Conservation (phyloP, 2,888 invertebrate genomes). For the Lagria hirta region DNA sequence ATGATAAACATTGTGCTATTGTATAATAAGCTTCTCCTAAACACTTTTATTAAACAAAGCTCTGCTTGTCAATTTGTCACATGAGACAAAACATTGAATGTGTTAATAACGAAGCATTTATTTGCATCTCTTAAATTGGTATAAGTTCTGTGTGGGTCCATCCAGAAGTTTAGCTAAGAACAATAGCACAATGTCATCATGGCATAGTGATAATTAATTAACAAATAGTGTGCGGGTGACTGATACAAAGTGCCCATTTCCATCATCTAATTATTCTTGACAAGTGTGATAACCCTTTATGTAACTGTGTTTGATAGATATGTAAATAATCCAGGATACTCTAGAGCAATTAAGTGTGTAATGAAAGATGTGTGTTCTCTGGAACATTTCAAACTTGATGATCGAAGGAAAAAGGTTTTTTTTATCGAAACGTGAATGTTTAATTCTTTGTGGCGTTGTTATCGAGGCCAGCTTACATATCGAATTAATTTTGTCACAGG, state of each 20-base stretch:
- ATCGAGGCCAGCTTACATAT: conserved; percentile 38
- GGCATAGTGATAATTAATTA: conserved; percentile 53
- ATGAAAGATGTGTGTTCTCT: no score
- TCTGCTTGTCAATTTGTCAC: no score
- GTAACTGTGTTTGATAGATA: conserved; percentile 52
- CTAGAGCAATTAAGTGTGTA: conserved; percentile 23
- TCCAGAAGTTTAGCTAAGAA: conserved; percentile 39
- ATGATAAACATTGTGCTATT: no score
- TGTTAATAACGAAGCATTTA: no score
- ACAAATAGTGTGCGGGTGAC: conserved; percentile 55
- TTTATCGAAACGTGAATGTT: no score
- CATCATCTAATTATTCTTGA: conserved; percentile 54
- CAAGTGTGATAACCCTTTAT: conserved; percentile 53
- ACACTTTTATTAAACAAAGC: no score
- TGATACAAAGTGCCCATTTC: conserved; percentile 56
- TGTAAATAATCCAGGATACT: conserved; percentile 28
- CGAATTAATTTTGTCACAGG: conserved; percentile 45
- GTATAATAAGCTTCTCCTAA: no score
- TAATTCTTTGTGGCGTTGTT: conserved; percentile 23
- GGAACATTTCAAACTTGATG: conserved; percentile 14
- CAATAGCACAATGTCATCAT: conserved; percentile 48
- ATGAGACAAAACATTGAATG: no score
- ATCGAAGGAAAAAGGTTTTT: conserved; percentile 13
- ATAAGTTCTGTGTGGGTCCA: no score
- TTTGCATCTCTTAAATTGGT: no score